These are phyloP conservation scores for Graptemys geographica DNA, from an alignment of 2,797 vertebrate genomes.

Conservation along the genomic window DNA sequence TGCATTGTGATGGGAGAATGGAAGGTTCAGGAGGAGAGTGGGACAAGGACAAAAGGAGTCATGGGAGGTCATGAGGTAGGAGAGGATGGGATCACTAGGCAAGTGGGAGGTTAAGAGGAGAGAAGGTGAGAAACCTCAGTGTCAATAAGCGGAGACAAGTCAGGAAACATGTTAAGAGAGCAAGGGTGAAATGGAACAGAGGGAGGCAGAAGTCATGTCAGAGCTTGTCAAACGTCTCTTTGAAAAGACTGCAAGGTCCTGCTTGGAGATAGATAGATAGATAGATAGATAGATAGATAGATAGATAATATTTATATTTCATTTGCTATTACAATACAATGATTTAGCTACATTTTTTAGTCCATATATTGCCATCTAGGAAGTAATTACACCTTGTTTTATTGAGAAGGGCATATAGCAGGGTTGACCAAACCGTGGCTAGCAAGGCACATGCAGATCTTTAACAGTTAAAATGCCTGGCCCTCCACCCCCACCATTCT, in stretches of 20 bases:
- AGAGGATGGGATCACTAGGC: neutral
- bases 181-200: neutral
- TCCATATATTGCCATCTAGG: neutral
- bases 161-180: neutral
- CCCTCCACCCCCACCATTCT: no score
- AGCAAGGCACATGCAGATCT: no score
- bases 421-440: no score
- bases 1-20: no score
- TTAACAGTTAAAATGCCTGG: no score
- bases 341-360: conserved; percentile 34
- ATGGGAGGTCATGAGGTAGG: neutral
- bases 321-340: conserved; percentile 42
- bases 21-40: no score
- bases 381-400: neutral
- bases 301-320: conserved; percentile 8
- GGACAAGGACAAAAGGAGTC: neutral
- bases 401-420: neutral
- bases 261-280: neutral
- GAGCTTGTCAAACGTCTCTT: neutral
- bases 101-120: neutral
- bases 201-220: neutral
- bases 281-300: no score
- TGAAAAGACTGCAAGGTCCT: neutral
- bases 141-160: neutral
- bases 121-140: neutral